These are phyloP conservation scores for Avahi laniger DNA, from an alignment of 2,797 vertebrate species.

Conservation along the genomic window DNA sequence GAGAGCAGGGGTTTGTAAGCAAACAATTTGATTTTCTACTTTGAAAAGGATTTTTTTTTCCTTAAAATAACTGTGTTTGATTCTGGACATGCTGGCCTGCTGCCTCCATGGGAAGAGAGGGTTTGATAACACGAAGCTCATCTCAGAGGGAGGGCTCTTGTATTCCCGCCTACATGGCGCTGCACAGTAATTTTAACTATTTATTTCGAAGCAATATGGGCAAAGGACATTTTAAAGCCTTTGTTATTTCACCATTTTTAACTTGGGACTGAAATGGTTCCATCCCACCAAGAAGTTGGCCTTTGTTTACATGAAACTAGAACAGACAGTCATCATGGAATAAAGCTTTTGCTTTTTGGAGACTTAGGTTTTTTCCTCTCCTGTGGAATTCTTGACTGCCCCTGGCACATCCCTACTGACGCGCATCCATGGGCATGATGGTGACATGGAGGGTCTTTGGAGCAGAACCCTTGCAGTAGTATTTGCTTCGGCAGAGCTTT, in stretches of 20 bases:
- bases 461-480: constrained; percentile 71
- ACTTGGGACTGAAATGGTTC: background rate
- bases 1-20: constrained; percentile 81
- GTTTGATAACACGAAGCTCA: constrained; percentile 77
- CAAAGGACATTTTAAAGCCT: constrained; percentile 65
- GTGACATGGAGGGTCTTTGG: constrained; percentile 50
- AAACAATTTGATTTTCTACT: constrained; percentile 83
- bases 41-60: constrained; percentile 82
- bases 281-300: background rate
- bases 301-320: constrained; percentile 39
- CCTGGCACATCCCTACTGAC: background rate
- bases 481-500: constrained; percentile 80
- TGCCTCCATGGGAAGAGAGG: constrained; percentile 69
- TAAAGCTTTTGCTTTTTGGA: constrained; percentile 6
- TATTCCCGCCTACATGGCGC: constrained; percentile 74
- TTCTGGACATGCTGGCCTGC: constrained; percentile 72
- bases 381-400: background rate
- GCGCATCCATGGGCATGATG: background rate
- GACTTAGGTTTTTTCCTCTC: constrained; percentile 4
- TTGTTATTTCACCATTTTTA: constrained; percentile 27
- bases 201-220: constrained; percentile 76
- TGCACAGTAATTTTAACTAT: constrained; percentile 76
- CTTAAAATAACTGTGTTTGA: constrained; percentile 82
- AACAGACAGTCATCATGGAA: background rate
- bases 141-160: constrained; percentile 78